Base-by-base conservation (phyloP, 2,888 invertebrate genomes). In the Drosophila austrosaltans region DNA sequence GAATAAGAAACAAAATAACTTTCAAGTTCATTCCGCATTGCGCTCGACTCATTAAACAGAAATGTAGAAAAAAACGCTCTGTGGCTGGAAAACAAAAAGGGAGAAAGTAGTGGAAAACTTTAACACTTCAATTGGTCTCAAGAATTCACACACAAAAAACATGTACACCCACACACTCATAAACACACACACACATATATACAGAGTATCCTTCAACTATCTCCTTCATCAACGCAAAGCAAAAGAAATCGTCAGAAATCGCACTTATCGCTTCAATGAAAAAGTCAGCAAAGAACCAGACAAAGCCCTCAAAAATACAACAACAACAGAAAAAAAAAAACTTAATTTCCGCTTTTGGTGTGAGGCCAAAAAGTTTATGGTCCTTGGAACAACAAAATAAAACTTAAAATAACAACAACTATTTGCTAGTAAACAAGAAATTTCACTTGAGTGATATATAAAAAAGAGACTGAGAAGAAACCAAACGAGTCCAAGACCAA, bases 381-480 rank as follows among this genome's bases (percentile, higher is more conserved):
- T 77, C 75, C 81, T 82, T 87, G 83, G 79, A 88, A 88, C 89
- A 86, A 85, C 89, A 86, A 88, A 89, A 85, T 80, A 81, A 87
- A 87, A 85, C 89, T 85, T 89, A 82, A 85, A 89, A 89, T 89
- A 87, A 85, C 88, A 85, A 89, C 87, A 89, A 85, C 89, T 84
- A 84, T 84, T 84, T 84, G 73, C 77, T 86, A 86, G 89, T 86
- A 86, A 86, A 89, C 89, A 86, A 89, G 89, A 87, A 89, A 83
- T 86, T 87, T 87, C 89, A 86, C 79, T 86, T 76, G 69, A 89
- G 70, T 48, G 48, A 48, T 48, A 48, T 48, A 48, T 48, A 48
- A 36, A 3, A 28, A 44, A 48, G 48, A 81, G 81, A 86, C 74
- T 66, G 57, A 57, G 32, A n/a, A n/a, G 36, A 36, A 6, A 30